Percentiles rank a stretch among this genome's conserved stretches.
These are phyloP conservation scores for Tragelaphus oryx DNA, from an alignment of 2,797 vertebrate genomes.

Conservation along the genomic window DNA sequence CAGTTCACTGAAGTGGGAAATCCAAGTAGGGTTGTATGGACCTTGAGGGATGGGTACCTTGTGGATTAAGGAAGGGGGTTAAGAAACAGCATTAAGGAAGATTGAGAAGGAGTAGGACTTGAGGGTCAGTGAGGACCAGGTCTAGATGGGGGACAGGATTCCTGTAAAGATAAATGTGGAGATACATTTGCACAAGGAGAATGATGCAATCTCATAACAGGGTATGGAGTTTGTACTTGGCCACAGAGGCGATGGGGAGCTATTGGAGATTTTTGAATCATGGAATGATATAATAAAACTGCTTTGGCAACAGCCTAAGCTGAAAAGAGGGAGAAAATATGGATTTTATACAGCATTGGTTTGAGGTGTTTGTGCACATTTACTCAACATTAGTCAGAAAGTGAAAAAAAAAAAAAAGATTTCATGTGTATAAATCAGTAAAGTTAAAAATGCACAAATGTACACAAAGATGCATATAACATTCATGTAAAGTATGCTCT, in stretches of 20 bases:
- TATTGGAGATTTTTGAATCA: background rate
- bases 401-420: background rate
- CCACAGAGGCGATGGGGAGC: background rate
- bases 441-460: background rate
- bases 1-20: background rate
- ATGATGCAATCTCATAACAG: background rate
- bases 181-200: background rate
- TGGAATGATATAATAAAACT: background rate
- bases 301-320: background rate
- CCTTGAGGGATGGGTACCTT: background rate
- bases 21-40: background rate
- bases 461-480: background rate
- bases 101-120: background rate
- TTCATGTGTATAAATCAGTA: background rate
- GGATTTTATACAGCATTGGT: background rate
- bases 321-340: background rate
- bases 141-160: background rate
- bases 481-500: background rate
- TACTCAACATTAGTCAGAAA: background rate
- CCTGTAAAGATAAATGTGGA: background rate
- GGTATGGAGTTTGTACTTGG: background rate
- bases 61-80: background rate
- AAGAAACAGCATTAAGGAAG: background rate
- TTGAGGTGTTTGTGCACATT: background rate
- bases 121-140: background rate